Base-by-base conservation (phyloP, 2,888 invertebrate genomes). In the Mechanitis messenoides region DNA sequence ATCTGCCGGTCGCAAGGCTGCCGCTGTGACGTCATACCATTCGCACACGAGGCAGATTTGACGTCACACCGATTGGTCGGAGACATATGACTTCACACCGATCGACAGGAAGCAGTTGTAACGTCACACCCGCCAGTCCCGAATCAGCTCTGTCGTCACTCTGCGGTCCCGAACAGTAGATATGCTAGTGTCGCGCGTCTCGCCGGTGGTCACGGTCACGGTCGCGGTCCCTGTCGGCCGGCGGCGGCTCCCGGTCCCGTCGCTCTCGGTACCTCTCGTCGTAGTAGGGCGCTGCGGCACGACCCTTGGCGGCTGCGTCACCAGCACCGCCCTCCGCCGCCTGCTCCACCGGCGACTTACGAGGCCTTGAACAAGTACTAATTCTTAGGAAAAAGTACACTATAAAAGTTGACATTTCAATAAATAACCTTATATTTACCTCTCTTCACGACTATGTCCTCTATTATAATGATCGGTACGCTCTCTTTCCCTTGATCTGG, bases 181-280 rank as follows among this genome's bases (percentile, higher is more conserved):
- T 1, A 3, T 50, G 58, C 65, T 76, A 77, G 70, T 81, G 79
- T 3, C 80, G 57, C 0, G 81, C 76, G 73, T 87, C 87, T 35
- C 87, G 80, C 64, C 86, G 78, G 47, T 85, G 89, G 60, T 88
- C 88, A 46, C 87, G 83, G 28, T 87, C 87, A 58, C 85, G 81
- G 56, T 86, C 87, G 58, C 94, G 82, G 91, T 94, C 82, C 93
- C 95, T 75, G 90, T 84, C 77, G 71, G 87, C 82, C 78, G 91
- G 80, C 85, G 92, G 79, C 84, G 91, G 80, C 87, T 93, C 82
- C 80, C 91, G 79, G 87, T 94, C 81, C 92, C 93, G 82, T 72
- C 93, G 75, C 91, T 92, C 86, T 87, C 92, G 92, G 90, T 97
- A 96, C 66, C 96, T 92, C 85, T 97, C 96, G 72, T 97, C 96